These are phyloP conservation scores for Semnornis frantzii DNA, from an alignment of 2,113 vertebrate species.

Conservation along the genomic window DNA sequence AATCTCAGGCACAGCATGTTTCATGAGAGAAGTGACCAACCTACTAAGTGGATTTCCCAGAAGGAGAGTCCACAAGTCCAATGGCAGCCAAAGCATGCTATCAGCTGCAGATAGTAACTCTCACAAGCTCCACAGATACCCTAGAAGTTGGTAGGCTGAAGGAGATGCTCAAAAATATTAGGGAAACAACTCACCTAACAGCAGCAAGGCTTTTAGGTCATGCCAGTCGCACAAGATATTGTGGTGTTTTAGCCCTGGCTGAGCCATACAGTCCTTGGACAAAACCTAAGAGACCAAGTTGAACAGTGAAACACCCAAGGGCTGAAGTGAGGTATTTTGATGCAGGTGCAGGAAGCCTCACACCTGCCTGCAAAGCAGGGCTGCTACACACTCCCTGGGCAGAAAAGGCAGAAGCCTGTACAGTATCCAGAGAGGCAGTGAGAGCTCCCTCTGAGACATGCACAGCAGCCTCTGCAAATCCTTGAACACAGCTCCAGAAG, in stretches of 20 bases:
- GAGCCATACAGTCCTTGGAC: neutral
- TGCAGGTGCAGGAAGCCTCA: neutral
- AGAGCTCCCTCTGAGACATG: neutral
- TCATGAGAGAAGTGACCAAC: neutral
- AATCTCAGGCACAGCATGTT: neutral
- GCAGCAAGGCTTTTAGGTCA: neutral
- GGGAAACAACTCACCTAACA: neutral
- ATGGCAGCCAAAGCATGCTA: neutral
- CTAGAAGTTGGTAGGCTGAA: neutral
- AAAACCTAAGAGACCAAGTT: neutral
- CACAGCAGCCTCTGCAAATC: neutral
- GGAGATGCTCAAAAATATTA: neutral
- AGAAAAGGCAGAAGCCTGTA: neutral
- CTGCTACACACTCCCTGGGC: neutral
- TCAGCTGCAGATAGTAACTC: neutral
- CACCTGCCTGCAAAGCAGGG: neutral
- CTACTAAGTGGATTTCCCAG: neutral
- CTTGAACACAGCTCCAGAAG: neutral
- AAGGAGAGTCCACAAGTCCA: neutral
- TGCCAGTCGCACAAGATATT: neutral
- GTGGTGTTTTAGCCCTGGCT: too few relatives aligned
- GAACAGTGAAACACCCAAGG: neutral
- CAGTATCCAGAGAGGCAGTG: neutral
- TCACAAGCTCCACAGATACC: neutral
- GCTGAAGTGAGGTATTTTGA: neutral